Evolutionary conservation across 1,140 invertebrate species (phyloP).

Genomic region (Magallana angulata): DNA sequence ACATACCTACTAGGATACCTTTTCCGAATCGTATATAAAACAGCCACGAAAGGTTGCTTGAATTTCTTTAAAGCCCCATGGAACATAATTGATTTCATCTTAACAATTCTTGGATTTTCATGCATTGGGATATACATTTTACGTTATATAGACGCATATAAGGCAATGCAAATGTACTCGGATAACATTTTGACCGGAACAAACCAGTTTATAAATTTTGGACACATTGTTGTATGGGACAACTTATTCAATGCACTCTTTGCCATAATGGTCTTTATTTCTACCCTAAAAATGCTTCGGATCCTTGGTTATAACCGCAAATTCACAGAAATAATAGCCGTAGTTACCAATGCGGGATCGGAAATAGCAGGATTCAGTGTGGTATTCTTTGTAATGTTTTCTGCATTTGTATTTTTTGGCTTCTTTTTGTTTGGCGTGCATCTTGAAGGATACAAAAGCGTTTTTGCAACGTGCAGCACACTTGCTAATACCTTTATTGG

Average conservation of each 20-base stretch:
- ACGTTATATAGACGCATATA: slow-evolving; percentile 52
- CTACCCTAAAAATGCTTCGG: slow-evolving; percentile 59
- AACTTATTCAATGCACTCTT: slow-evolving; percentile 52
- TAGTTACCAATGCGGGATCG: slow-evolving; percentile 49
- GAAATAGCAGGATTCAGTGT: slow-evolving; percentile 66
- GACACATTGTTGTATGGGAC: slow-evolving; percentile 65
- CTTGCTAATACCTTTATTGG: slow-evolving; percentile 83
- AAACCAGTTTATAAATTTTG: slow-evolving; percentile 61
- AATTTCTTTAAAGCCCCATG: slow-evolving; percentile 76
- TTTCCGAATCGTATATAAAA: slow-evolving; percentile 45
- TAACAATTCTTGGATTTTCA: slow-evolving; percentile 69
- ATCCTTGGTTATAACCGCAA: slow-evolving; percentile 66
- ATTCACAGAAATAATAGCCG: slow-evolving; percentile 57
- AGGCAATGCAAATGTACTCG: slow-evolving; percentile 41
- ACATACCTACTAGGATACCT: slow-evolving; percentile 58
- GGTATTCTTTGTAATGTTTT: slow-evolving; percentile 68
- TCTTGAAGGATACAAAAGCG: slow-evolving; percentile 62
- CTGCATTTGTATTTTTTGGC: slow-evolving; percentile 61
- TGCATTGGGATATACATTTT: slow-evolving; percentile 72
- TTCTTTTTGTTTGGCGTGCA: slow-evolving; percentile 62
- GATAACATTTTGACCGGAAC: slow-evolving; percentile 34
- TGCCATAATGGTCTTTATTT: slow-evolving; percentile 56
- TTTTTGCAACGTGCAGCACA: slow-evolving; percentile 64
- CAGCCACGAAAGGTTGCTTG: slow-evolving; percentile 61
- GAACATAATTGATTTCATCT: slow-evolving; percentile 76